Base-by-base conservation (phyloP, 2,888 invertebrate species). In the Quadroppia sp. region DNA sequence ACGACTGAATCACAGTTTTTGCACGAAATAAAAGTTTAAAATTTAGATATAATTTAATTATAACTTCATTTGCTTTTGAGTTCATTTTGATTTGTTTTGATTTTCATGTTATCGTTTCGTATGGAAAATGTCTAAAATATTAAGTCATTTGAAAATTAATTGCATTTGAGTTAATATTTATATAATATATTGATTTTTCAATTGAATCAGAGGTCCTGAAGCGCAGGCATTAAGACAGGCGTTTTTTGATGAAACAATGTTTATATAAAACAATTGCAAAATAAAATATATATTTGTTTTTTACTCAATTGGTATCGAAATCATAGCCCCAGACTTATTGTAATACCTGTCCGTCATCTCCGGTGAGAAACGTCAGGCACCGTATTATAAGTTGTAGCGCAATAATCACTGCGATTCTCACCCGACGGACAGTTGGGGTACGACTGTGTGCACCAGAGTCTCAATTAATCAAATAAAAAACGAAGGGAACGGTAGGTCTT, bases 361-460 rank as follows among this genome's bases (percentile, higher is more conserved):
- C 71, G 56, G 71, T 40, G 30, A 28, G 71, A 36, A 30, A 69
- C 56, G 71, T 56, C 71, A 71, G 71, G 71, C 71, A 71, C 71
- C 71, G 20, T n/a, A 15, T 30, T 71, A 50, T 71, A 36, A 56
- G 71, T 71, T 71, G 71, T 71, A 71, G 71, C 71, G 56, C 71
- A 23, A 71, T 6, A 71, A 71, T 71, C 71, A 71, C 71, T 71
- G 71, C 71, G 56, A 71, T 11, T 40, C 56, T 40, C 32, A 40
- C 71, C 71, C 53, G 71, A 71, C 56, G 53, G n/a, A 4, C 71
- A 71, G 71, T 71, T 48, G 28, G 56, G 69, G 69, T 69, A 69
- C 25, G 69, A 69, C 23, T 45, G 25, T 69, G 69, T 69, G 69
- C 69, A 69, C 69, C 69, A 69, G 45, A 64, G 61, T 36, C 28